Conservation (phyloP, 2,888 invertebrate genomes). For the Tiliacea citrago region DNA sequence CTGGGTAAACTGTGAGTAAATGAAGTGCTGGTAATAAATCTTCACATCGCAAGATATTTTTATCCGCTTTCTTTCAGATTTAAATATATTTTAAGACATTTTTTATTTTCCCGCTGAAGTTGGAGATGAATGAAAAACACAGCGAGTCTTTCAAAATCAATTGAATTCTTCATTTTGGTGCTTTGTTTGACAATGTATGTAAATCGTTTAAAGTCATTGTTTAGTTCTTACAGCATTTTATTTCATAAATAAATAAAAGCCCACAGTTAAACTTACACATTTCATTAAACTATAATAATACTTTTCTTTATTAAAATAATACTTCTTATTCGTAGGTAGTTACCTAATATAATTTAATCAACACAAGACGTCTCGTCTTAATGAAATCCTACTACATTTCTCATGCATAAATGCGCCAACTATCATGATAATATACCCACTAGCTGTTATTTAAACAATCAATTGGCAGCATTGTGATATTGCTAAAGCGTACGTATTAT, state of each 20-base stretch:
- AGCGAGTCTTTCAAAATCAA: constrained; percentile 21
- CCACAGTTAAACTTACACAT: neutral
- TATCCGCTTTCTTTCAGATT: constrained; percentile 50
- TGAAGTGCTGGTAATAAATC: constrained; percentile 57
- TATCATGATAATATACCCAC: constrained; percentile 42
- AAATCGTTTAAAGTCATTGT: neutral
- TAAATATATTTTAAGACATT: constrained; percentile 51
- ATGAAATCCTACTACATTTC: constrained; percentile 4
- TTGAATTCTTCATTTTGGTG: constrained; percentile 12
- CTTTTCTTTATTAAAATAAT: neutral
- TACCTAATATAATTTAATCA: constrained; percentile 15
- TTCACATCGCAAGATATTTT: constrained; percentile 59
- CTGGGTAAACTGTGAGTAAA: constrained; percentile 59
- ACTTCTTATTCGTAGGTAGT: neutral
- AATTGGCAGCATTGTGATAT: constrained; percentile 35
- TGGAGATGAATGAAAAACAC: constrained; percentile 30
- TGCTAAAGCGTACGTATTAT: constrained; percentile 61
- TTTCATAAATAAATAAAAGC: neutral
- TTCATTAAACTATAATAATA: neutral
- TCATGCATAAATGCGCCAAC: constrained; percentile 25
- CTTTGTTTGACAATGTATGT: constrained; percentile 1
- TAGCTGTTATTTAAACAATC: constrained; percentile 47
- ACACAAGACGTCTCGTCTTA: neutral
- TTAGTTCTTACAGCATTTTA: neutral
- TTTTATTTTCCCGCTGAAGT: constrained; percentile 32